A percentile compares a stretch with the other conserved stretches of the same genome.
These are phyloP conservation scores for Spatulosminthurus flaviceps DNA, from an alignment of 2,888 invertebrate species.

Conservation along the genomic window DNA sequence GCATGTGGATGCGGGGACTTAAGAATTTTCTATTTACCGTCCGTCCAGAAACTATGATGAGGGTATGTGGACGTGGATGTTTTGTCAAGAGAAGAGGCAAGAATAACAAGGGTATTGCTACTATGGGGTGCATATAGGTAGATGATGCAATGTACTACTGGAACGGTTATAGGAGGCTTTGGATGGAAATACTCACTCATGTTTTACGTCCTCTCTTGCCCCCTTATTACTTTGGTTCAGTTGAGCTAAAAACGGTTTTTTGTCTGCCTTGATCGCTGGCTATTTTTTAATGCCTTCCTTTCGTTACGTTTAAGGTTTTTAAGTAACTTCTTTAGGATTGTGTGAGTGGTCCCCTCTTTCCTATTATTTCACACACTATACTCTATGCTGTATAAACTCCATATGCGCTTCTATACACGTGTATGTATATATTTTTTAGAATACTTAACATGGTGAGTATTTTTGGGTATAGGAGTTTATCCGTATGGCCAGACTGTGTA, in stretches of 20 bases:
- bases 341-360: constrained; percentile 25
- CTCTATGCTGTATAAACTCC: neutral
- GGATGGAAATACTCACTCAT: neutral
- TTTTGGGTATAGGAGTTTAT: too few relatives aligned
- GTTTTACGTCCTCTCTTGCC: neutral
- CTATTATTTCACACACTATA: constrained; percentile 20
- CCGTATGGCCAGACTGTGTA: neutral
- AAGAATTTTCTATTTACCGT: constrained; percentile 7
- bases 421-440: neutral
- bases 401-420: neutral
- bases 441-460: too few relatives aligned
- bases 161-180: too few relatives aligned
- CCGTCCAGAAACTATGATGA: neutral
- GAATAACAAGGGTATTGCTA: neutral
- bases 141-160: too few relatives aligned
- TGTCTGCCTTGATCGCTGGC: constrained; percentile 41
- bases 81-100: neutral
- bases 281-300: constrained; percentile 46
- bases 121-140: too few relatives aligned
- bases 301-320: constrained; percentile 39
- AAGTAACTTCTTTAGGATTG: constrained; percentile 20
- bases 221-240: constrained; percentile 34
- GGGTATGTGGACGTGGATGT: neutral
- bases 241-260: constrained; percentile 38
- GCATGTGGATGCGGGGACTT: too few relatives aligned